Evolutionary conservation across 2,113 vertebrate genomes (phyloP).

Genomic region (Erythrolamprus reginae): DNA sequence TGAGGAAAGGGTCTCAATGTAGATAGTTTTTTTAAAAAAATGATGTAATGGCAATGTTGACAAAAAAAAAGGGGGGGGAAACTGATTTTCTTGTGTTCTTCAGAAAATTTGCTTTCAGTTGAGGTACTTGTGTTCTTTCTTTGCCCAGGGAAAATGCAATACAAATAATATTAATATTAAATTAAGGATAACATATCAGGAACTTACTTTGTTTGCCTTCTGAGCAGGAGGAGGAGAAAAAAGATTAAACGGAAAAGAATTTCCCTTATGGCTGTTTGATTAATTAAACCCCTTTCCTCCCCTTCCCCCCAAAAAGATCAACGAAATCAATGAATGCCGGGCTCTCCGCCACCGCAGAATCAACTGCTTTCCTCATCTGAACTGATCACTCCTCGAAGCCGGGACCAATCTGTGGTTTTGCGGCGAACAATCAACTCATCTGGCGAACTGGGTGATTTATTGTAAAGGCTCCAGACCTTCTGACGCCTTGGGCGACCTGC

Average conservation of each 20-base stretch:
- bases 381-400: constrained; percentile 80
- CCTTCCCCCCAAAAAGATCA: not conserved
- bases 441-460: not conserved
- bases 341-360: not conserved
- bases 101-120: not conserved
- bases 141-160: not conserved
- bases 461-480: constrained; percentile 58
- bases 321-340: not conserved
- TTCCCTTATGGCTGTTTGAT: not conserved
- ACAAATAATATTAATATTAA: not conserved
- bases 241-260: not conserved
- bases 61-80: not conserved
- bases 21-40: no score
- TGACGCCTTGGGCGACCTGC: constrained; percentile 59
- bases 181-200: not conserved
- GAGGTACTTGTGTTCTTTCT: not conserved
- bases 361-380: constrained; percentile 78
- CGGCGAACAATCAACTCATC: constrained; percentile 19
- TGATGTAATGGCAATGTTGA: not conserved
- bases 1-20: not conserved
- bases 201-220: not conserved
- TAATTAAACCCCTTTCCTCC: no score
- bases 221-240: not conserved
- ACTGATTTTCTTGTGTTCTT: not conserved
- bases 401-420: constrained; percentile 60